Evolutionary conservation across 30 jellyfish, hydroid and myxozoan species (phyloP), one percentile per base, ranked within the genome.

Genomic region (Nemopilema nomurai): DNA sequence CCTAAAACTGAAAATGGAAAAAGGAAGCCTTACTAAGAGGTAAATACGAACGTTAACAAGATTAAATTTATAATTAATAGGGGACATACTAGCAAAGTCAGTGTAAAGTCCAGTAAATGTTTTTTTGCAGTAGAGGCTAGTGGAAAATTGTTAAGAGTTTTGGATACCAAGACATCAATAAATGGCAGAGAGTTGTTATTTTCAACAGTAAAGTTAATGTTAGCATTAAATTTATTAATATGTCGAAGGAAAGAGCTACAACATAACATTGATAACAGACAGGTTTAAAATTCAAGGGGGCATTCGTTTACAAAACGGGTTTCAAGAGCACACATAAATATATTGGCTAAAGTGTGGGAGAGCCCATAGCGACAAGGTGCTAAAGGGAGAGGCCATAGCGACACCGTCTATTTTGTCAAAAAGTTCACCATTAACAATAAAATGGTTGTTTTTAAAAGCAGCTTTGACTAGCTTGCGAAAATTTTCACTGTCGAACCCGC

Each of bases 311-410:
- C 6, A 41, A 41, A 41, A 41, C 13, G 6, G 28, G 57, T 27
- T 26, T 71, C 65, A 8, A 49, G 49, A 71, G 67, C 65, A 71
- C 77, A 67, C 77, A 17, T 67, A 67, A 41, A 67, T 67, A 67
- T 18, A 23, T 67, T 67, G 31, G 77, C 41, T 20, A 67, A 49
- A 3, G 87, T 29, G 8, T 1, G n/a, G 87, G 87, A 26, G 62
- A 41, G 20, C 80, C 87, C 87, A 76, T 50, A 41, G 87, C 87
- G 77, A 76, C 74, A 21, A n/a, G n/a, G 87, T 81, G 50, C 87
- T 49, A 19, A 33, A 6, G n/a, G 87, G 87, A 26, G 62, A 41
- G 20, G 49, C 87, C 87, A 76, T 50, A 41, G 87, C 87, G 77
- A 76, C 74, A 21, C 87, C 87, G 26, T 76, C 87, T 3, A 20